Conservation (phyloP, 2,888 invertebrate genomes). For the Phengaris alcon region DNA sequence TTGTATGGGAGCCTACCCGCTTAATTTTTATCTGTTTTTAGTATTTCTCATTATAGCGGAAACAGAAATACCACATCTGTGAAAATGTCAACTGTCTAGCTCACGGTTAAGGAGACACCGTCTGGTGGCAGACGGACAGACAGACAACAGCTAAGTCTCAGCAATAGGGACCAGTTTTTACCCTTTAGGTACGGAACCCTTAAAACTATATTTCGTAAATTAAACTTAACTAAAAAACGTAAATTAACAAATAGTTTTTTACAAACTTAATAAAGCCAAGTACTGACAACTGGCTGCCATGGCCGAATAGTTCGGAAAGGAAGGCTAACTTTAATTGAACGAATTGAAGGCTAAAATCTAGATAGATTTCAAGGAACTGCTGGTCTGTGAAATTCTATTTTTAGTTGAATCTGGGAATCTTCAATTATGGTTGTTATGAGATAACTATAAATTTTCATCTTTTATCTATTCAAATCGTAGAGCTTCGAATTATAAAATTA, state of each 20-base stretch:
- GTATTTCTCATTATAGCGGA: too few relatives aligned
- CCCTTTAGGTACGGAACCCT: too few relatives aligned
- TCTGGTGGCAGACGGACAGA: too few relatives aligned
- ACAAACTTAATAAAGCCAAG: neutral
- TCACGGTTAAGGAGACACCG: too few relatives aligned
- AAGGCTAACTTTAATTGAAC: conserved; percentile 18
- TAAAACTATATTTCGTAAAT: neutral
- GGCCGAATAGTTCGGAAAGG: neutral
- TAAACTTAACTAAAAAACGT: too few relatives aligned
- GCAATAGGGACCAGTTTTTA: too few relatives aligned
- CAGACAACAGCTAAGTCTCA: too few relatives aligned
- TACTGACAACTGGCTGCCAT: neutral
- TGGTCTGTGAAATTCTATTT: neutral
- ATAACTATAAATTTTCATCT: neutral
- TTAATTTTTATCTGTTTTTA: too few relatives aligned
- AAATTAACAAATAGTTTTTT: neutral
- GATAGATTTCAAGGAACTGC: conserved; percentile 4
- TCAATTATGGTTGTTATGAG: neutral
- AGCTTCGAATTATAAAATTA: neutral
- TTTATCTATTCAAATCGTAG: neutral
- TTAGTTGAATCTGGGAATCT: neutral
- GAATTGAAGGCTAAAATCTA: conserved; percentile 4
- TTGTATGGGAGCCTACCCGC: too few relatives aligned
- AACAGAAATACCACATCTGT: too few relatives aligned
- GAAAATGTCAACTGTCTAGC: too few relatives aligned